A percentile compares a stretch with the other conserved stretches of the same genome.
Evolutionary conservation across 1,140 invertebrate species (phyloP).

Genomic region (Phocides pigmalion): DNA sequence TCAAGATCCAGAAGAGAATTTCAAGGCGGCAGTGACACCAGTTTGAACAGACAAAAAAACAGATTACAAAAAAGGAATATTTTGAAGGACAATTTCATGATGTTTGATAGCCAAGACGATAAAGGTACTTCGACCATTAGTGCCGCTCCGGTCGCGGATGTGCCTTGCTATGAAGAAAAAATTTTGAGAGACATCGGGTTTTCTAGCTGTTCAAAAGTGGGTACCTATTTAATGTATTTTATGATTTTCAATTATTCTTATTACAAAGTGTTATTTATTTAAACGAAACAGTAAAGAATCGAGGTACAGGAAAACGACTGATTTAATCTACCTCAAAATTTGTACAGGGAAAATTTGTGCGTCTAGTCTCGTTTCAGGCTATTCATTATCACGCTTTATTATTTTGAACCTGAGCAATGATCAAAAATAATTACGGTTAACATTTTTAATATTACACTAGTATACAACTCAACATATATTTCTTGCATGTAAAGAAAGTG

Average conservation of each 20-base stretch:
- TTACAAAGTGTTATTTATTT: background rate
- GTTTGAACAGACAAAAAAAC: background rate
- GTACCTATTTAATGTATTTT: constrained; percentile 12
- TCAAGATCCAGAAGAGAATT: background rate
- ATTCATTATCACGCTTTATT: no score
- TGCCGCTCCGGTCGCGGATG: background rate
- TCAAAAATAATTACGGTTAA: no score
- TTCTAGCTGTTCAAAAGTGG: constrained; percentile 47
- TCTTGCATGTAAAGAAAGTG: no score
- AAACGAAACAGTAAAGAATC: no score
- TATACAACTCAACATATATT: no score
- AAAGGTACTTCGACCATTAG: background rate
- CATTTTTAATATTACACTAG: no score
- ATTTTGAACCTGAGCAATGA: no score
- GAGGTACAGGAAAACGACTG: no score
- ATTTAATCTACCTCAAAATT: no score
- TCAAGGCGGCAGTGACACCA: background rate
- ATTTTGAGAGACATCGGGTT: constrained; percentile 44
- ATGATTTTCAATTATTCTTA: no score
- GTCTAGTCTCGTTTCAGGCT: no score
- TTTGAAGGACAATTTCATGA: background rate
- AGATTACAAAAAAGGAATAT: background rate
- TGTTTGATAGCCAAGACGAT: constrained; percentile 1
- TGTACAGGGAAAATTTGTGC: no score
- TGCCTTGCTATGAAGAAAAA: constrained; percentile 40